phyloP scores from a whole-genome alignment of 2,888 invertebrate species.

The Idaea straminata region DNA sequence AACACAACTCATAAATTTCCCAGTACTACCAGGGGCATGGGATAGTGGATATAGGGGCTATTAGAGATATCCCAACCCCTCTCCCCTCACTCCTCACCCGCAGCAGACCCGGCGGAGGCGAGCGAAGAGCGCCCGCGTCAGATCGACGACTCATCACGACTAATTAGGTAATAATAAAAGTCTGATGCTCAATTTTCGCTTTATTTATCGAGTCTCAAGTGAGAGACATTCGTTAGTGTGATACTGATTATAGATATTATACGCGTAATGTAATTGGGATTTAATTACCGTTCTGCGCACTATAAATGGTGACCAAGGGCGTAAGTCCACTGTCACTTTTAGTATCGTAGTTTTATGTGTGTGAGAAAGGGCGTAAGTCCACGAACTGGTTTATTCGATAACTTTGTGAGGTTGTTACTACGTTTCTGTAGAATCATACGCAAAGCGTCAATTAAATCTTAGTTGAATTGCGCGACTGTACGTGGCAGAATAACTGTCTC shows the following conservation, averaged over 20 bases:
- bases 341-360: no score
- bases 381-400: no score
- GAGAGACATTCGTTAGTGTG: constrained; percentile 12
- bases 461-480: not conserved
- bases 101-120: constrained; percentile 20
- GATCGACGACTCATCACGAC: constrained; percentile 14
- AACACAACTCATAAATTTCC: no score
- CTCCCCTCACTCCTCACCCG: not conserved
- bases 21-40: no score
- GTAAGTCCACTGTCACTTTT: no score
- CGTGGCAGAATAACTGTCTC: not conserved
- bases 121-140: constrained; percentile 18
- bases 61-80: not conserved
- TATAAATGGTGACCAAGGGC: not conserved
- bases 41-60: not conserved
- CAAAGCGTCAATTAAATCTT: not conserved
- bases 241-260: constrained; percentile 20
- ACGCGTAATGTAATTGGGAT: not conserved
- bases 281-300: not conserved
- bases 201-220: constrained; percentile 23
- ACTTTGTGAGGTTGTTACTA: not conserved
- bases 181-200: constrained; percentile 44
- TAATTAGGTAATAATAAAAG: constrained; percentile 35
- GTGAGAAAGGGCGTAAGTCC: no score
- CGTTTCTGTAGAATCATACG: not conserved